Conservation (phyloP, 2,797 vertebrate genomes). For the Mionectes olivaceus region DNA sequence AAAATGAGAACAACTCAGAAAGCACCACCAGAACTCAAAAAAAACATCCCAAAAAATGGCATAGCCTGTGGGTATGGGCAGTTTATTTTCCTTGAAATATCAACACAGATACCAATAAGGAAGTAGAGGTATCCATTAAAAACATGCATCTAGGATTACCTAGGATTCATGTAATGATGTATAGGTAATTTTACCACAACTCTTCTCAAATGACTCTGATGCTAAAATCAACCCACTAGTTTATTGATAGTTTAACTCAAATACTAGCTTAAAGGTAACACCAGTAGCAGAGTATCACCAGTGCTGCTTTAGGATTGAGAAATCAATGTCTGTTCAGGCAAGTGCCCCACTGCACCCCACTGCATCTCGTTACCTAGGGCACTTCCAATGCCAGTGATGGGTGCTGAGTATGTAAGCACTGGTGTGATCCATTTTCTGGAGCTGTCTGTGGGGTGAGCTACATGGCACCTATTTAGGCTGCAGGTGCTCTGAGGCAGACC, state of each 20-base stretch:
- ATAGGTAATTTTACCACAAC: not conserved
- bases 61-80: not conserved
- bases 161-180: not conserved
- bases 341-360: not conserved
- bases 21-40: not conserved
- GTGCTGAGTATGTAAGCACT: fast-evolving
- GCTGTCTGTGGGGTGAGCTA: not conserved
- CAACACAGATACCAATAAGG: not conserved
- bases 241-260: not conserved
- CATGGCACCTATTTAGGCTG: not conserved
- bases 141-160: not conserved
- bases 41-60: not conserved
- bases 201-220: not conserved
- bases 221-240: not conserved
- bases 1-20: not conserved
- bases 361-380: not conserved
- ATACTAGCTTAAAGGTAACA: not conserved
- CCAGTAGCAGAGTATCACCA: not conserved
- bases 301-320: not conserved
- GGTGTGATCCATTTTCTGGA: not conserved
- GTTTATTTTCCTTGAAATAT: not conserved
- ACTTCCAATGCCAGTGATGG: fast-evolving
- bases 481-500: not conserved
- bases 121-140: not conserved
- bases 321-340: not conserved